phyloP scores from a whole-genome alignment of 2,113 vertebrate species.

The Garra rufa region DNA sequence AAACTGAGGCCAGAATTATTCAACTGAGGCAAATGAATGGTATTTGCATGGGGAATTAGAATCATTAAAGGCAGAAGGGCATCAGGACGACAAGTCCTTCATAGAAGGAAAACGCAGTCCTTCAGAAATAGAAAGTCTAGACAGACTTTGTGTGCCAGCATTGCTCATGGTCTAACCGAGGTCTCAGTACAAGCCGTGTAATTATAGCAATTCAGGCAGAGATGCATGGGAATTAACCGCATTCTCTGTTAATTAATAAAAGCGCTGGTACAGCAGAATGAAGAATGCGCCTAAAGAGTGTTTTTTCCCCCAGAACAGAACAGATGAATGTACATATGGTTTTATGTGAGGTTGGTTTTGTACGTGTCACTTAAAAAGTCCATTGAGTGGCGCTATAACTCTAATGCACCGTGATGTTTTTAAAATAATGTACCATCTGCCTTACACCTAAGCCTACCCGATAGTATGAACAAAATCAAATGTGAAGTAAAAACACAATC shows the following conservation, averaged over 20 bases:
- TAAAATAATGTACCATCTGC: no score
- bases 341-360: no score
- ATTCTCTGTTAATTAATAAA: constrained; percentile 34
- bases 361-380: no score
- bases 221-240: constrained; percentile 1
- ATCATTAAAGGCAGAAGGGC: constrained; percentile 90
- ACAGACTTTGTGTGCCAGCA: constrained; percentile 45
- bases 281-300: no score
- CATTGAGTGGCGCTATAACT: no score
- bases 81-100: constrained; percentile 83
- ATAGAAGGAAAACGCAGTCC: constrained; percentile 37
- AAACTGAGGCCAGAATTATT: constrained; percentile 85
- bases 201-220: constrained; percentile 22
- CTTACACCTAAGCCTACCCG: no score
- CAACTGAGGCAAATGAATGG: constrained; percentile 86
- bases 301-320: no score
- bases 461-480: no score
- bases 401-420: no score
- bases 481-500: no score
- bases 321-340: no score
- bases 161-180: constrained; percentile 46
- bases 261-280: constrained; percentile 39
- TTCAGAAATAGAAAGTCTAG: constrained; percentile 39
- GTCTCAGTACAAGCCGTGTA: constrained; percentile 35
- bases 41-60: constrained; percentile 87